Base-by-base conservation (phyloP, 2,113 vertebrate species). In the Elephas maximus region DNA sequence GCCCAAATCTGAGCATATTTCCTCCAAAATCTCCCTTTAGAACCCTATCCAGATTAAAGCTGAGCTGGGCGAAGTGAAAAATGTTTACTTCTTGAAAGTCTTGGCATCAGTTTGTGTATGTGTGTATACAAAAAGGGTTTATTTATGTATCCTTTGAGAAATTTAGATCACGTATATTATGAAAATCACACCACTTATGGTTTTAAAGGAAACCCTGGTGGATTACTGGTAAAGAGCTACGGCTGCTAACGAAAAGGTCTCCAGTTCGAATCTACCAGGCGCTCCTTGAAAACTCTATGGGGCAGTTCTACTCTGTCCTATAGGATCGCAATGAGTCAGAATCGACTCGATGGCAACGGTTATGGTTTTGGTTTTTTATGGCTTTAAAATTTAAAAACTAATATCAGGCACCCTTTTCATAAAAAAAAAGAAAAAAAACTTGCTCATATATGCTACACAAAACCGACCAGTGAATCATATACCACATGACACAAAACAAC, bases 321-420 rank as follows among this genome's bases (percentile, higher is more conserved):
- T 37, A 37, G 37, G 37, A 37, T 37, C 37, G 37, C 37, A 37
- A 37, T 37, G 37, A 37, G 37, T 37, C 37, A 37, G 37, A 37
- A 37, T 37, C 37, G 37, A 37, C 37, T 37, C 37, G 37, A 37
- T 37, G 37, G 37, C 37, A 37, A 37, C 37, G 37, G 37, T 2
- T 37, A 37, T 37, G 37, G 37, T 37, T 37, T 37, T 37, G 37
- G 37, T 37, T 37, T 37, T 37, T 41, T 41, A 51, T 90, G 84
- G 4, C 44, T 92, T 60, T 33, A 41, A 85, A 94, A 78, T 41
- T 28, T 67, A 81, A 79, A 94, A 8, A 69, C 57, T 88, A 94
- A 57, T 45, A 77, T 90, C 30, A 92, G 21, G 9, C 18, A 71
- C 0, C 6, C 18, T 11, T 60, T 90, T 91, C 2, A 24, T 11